These are phyloP conservation scores for Gymnorhina tibicen DNA, from an alignment of 2,113 vertebrate genomes.

Conservation along the genomic window DNA sequence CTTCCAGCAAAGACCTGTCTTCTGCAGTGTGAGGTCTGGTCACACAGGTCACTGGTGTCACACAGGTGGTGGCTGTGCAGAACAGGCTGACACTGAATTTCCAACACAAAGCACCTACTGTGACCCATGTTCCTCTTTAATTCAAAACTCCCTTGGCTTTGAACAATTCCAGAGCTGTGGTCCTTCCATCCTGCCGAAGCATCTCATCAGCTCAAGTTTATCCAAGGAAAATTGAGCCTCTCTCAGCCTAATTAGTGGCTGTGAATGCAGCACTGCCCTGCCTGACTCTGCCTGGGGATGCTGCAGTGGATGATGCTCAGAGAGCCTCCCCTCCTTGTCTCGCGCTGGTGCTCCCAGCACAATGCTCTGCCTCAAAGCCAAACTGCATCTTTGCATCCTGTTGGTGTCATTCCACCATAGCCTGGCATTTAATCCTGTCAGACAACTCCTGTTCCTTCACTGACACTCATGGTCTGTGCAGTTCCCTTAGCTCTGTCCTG, in stretches of 20 bases:
- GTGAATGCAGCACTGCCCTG: not conserved
- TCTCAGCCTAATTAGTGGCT: not conserved
- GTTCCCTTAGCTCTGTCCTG: not conserved
- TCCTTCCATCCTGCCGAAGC: not conserved
- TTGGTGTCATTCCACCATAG: not conserved
- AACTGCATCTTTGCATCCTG: not conserved
- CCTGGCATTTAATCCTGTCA: not conserved
- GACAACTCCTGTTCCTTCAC: not conserved
- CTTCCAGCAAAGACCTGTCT: not conserved
- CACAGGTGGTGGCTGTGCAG: not conserved
- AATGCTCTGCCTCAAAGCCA: not conserved
- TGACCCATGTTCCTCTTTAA: not conserved
- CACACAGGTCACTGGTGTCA: not conserved
- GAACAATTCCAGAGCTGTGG: not conserved
- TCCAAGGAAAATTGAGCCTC: not conserved
- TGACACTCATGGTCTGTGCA: not conserved
- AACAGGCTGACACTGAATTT: not conserved
- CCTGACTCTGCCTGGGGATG: not conserved
- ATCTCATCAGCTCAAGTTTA: not conserved
- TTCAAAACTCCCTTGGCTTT: not conserved
- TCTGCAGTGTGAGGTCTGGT: not conserved
- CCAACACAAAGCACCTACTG: not conserved
- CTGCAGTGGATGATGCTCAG: not conserved
- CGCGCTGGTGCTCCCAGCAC: not conserved
- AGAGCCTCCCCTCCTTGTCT: not conserved